These are phyloP conservation scores for Catalaphyllia jardinei DNA, from an alignment of 64 coral and sea anemone species.

Conservation along the genomic window DNA sequence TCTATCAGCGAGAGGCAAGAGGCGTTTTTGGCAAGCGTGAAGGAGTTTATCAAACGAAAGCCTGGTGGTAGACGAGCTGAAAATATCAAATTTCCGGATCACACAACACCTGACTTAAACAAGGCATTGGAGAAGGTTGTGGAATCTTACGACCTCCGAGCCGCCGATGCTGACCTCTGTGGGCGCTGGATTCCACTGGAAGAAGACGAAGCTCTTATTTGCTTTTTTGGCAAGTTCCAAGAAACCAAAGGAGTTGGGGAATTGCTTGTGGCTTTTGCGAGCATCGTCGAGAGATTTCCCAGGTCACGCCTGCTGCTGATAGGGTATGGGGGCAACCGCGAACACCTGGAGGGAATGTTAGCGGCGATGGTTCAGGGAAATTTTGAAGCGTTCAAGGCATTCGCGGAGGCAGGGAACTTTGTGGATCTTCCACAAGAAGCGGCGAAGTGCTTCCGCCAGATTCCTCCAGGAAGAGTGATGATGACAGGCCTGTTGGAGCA, in stretches of 20 bases:
- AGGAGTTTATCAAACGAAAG: constrained; percentile 68
- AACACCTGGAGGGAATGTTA: constrained; percentile 91
- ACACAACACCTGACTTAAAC: constrained; percentile 41
- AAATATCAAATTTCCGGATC: constrained; percentile 26
- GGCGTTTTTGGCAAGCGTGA: constrained; percentile 67
- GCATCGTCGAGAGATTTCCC: constrained; percentile 71
- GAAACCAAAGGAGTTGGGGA: constrained; percentile 96
- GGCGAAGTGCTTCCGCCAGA: constrained; percentile 60
- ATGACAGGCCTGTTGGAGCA: constrained; percentile 92
- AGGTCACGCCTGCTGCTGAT: constrained; percentile 74
- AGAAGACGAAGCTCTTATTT: constrained; percentile 79
- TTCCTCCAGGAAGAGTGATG: constrained; percentile 66
- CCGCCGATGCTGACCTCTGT: constrained; percentile 80
- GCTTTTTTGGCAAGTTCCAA: constrained; percentile 89
- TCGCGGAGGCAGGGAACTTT: constrained; percentile 76
- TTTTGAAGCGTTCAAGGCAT: constrained; percentile 87
- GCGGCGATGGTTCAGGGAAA: constrained; percentile 59
- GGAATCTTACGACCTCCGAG: constrained; percentile 79
- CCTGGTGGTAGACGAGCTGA: constrained; percentile 67
- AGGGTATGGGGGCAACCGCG: constrained; percentile 86
- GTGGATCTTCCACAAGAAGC: constrained; percentile 80
- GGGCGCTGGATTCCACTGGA: constrained; percentile 80
- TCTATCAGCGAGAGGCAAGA: constrained; percentile 60
- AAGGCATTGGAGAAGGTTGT: constrained; percentile 44
- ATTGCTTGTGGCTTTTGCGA: constrained; percentile 78